phyloP scores from a whole-genome alignment of 2,113 vertebrate genomes.

The Nannobrachium achirus region DNA sequence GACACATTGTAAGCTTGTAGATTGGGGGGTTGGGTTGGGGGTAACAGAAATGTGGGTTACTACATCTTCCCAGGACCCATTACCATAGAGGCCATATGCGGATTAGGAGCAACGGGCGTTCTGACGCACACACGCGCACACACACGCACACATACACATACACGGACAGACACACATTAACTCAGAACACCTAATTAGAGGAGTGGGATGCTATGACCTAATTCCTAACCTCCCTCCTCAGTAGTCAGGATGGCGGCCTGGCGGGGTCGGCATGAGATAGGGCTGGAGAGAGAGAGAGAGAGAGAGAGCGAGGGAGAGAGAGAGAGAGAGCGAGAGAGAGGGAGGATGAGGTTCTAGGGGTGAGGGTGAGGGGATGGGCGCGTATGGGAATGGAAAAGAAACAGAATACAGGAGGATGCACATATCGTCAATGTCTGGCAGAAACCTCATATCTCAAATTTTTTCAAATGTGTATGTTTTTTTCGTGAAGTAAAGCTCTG shows the following conservation, averaged over 20 bases:
- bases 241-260: slow-evolving; percentile 31
- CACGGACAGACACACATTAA: slow-evolving; percentile 41
- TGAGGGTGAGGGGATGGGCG: neutral
- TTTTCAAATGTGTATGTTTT: too few species aligned
- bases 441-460: too few species aligned
- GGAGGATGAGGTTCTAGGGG: slow-evolving; percentile 28
- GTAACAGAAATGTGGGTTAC: slow-evolving; percentile 51
- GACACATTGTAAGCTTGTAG: neutral
- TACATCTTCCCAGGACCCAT: slow-evolving; percentile 52
- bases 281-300: slow-evolving; percentile 42
- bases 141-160: slow-evolving; percentile 20
- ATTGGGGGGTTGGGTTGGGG: slow-evolving; percentile 33
- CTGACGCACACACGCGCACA: slow-evolving; percentile 37
- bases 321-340: slow-evolving; percentile 24
- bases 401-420: neutral
- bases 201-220: slow-evolving; percentile 72
- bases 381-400: slow-evolving; percentile 8
- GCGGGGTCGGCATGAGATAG: slow-evolving; percentile 47
- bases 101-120: slow-evolving; percentile 65
- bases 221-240: slow-evolving; percentile 67
- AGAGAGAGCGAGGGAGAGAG: slow-evolving; percentile 29
- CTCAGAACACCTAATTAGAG: slow-evolving; percentile 69
- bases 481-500: too few species aligned
- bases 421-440: too few species aligned
- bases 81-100: slow-evolving; percentile 61